Evolutionary conservation across 1,140 invertebrate species (phyloP).

Genomic region (Drosophila nannoptera): DNA sequence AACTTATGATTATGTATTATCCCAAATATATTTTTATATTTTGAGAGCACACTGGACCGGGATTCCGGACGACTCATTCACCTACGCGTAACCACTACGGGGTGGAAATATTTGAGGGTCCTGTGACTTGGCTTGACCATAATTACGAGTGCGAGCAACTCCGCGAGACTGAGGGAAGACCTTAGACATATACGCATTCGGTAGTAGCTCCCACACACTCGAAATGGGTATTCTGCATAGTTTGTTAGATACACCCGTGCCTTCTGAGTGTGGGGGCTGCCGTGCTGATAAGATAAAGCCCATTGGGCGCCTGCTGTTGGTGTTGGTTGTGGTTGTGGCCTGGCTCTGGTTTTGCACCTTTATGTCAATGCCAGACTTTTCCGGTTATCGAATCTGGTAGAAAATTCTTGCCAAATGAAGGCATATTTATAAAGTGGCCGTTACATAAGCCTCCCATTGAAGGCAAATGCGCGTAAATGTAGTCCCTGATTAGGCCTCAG

Average conservation of each 20-base stretch:
- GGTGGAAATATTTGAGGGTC: constrained; percentile 60
- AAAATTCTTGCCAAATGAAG: constrained; percentile 70
- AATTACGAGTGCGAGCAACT: constrained; percentile 13
- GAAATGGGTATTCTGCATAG: constrained; percentile 1
- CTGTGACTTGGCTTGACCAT: constrained; percentile 63
- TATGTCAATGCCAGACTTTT: constrained; percentile 42
- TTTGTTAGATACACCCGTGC: constrained; percentile 31
- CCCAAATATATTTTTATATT: too few relatives aligned
- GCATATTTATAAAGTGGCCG: constrained; percentile 50
- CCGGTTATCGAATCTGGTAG: constrained; percentile 49
- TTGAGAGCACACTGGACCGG: too few relatives aligned
- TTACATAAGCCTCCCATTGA: constrained; percentile 57
- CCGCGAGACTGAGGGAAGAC: not conserved
- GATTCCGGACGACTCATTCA: constrained; percentile 28
- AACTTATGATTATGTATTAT: too few relatives aligned
- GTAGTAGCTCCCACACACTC: too few relatives aligned
- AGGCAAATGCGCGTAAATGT: constrained; percentile 48
- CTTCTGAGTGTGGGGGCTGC: constrained; percentile 30
- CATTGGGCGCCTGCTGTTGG: constrained; percentile 53
- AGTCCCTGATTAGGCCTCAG: constrained; percentile 41
- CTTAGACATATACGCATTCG: not conserved
- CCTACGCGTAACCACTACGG: constrained; percentile 54
- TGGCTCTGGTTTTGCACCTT: constrained; percentile 41
- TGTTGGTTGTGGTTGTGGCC: not conserved
- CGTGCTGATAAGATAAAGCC: constrained; percentile 60